Conservation (phyloP, 2,113 vertebrate species). For the Etia nguti region DNA sequence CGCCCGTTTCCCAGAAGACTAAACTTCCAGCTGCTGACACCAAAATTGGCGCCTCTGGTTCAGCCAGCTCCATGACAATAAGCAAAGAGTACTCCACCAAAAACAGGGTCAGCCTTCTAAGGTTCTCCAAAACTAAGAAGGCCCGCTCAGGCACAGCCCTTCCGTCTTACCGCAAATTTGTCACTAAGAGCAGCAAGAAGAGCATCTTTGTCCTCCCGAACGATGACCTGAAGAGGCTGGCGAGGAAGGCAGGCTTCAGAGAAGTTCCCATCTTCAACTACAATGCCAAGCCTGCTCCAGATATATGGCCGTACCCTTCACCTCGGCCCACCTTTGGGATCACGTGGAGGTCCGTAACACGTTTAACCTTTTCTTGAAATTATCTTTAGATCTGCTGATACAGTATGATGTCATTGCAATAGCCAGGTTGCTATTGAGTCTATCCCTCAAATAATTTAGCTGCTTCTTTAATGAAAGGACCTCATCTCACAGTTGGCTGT, state of each 20-base stretch:
- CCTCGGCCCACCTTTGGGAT: slow-evolving; percentile 96
- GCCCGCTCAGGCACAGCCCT: slow-evolving; percentile 90
- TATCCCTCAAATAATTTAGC: not conserved
- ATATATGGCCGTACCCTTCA: slow-evolving; percentile 98
- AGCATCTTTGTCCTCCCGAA: slow-evolving; percentile 97
- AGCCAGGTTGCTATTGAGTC: not conserved
- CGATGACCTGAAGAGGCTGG: slow-evolving; percentile 92
- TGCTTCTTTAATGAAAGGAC: not conserved
- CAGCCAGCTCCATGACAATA: slow-evolving; percentile 83
- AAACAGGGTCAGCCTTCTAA: slow-evolving; percentile 87
- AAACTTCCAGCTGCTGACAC: slow-evolving; percentile 77
- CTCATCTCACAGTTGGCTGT: not conserved
- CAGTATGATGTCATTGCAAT: not conserved
- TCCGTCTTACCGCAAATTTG: slow-evolving; percentile 94
- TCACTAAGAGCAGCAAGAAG: slow-evolving; percentile 98
- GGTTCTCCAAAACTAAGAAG: slow-evolving; percentile 90
- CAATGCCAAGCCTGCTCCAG: slow-evolving; percentile 90
- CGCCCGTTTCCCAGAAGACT: slow-evolving; percentile 75
- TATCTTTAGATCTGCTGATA: not conserved
- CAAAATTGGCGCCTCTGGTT: slow-evolving; percentile 64
- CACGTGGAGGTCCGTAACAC: slow-evolving; percentile 87
- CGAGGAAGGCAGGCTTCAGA: slow-evolving; percentile 86
- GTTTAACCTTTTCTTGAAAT: not conserved
- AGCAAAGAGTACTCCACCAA: slow-evolving; percentile 92
- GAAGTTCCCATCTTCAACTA: slow-evolving; percentile 97